Conservation (phyloP, 2,888 invertebrate genomes). For the Pollenia griseotomentosa region DNA sequence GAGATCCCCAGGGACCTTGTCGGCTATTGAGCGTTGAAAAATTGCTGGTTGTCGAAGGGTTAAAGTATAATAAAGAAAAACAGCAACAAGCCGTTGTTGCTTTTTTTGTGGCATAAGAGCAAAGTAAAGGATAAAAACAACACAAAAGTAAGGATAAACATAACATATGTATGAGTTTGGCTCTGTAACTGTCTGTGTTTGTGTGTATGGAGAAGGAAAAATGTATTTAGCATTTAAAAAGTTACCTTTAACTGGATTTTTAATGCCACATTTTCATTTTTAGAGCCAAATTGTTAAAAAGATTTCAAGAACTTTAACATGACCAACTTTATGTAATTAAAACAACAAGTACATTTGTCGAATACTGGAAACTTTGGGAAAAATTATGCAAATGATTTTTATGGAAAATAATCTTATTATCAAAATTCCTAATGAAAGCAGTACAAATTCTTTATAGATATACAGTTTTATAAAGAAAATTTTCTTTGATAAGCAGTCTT, state of each 20-base stretch:
- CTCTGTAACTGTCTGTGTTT: not conserved
- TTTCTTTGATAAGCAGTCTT: too few species aligned
- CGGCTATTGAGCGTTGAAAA: too few species aligned
- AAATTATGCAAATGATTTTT: too few species aligned
- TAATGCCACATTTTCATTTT: constrained; percentile 26
- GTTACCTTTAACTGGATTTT: constrained; percentile 39
- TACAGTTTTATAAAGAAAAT: too few species aligned
- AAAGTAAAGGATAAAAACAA: constrained; percentile 26
- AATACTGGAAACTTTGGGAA: too few species aligned
- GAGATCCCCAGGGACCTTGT: too few species aligned
- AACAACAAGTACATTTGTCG: too few species aligned
- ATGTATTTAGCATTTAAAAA: constrained; percentile 63
- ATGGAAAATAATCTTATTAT: too few species aligned
- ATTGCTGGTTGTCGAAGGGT: not conserved
- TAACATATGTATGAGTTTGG: not conserved
- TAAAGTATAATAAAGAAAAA: not conserved
- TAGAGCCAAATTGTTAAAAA: not conserved
- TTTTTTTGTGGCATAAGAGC: constrained; percentile 5
- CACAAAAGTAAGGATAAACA: constrained; percentile 48
- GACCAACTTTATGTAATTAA: constrained; percentile 3
- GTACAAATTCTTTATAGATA: too few species aligned
- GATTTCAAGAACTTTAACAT: not conserved
- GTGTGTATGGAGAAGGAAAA: not conserved
- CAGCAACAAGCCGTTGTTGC: constrained; percentile 36
- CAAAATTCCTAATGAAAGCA: too few species aligned